Evolutionary conservation across 2,888 invertebrate genomes (phyloP).

Genomic region (Drosophila niveifrons): DNA sequence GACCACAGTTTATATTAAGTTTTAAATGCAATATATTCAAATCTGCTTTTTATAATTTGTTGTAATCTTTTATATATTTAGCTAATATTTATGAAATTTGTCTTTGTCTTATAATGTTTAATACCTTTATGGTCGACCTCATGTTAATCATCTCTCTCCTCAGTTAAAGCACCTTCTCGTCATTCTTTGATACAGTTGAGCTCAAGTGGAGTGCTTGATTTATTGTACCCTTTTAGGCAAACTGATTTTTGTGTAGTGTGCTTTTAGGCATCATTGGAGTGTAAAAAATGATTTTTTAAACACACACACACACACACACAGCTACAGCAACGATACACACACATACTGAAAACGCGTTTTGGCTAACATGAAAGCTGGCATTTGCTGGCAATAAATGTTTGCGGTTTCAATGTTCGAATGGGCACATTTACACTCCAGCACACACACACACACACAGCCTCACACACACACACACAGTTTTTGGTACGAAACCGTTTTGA

Average conservation of each 20-base stretch:
- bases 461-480: conserved; percentile 12
- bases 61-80: no score
- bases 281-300: conserved; percentile 73
- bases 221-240: conserved; percentile 14
- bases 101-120: background rate
- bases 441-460: conserved; percentile 25
- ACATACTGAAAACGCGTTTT: conserved; percentile 11
- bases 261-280: conserved; percentile 60
- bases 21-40: no score
- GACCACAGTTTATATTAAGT: no score
- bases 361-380: conserved; percentile 73
- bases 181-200: background rate
- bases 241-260: conserved; percentile 22
- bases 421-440: conserved; percentile 64
- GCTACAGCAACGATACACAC: conserved; percentile 1
- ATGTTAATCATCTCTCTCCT: background rate
- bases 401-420: conserved; percentile 69
- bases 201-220: background rate
- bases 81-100: background rate
- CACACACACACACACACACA: conserved; percentile 31
- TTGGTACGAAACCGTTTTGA: conserved; percentile 57
- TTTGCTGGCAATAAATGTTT: conserved; percentile 78
- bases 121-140: background rate
- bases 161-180: background rate
- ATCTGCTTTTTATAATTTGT: no score